Evolutionary conservation across 2,888 invertebrate genomes (phyloP).

Genomic region (Pachliopta kotzebuea): DNA sequence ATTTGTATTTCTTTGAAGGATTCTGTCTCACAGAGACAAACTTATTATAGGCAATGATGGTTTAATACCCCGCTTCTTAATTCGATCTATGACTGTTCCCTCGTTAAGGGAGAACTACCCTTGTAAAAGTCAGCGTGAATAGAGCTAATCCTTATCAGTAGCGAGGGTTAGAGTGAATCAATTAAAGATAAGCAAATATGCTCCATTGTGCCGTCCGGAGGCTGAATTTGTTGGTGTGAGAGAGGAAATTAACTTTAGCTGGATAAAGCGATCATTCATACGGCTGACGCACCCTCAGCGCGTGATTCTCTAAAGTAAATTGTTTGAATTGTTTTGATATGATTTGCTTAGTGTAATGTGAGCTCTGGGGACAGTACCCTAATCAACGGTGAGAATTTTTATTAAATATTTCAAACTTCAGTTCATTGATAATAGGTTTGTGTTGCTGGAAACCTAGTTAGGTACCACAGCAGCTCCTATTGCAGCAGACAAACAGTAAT

Average conservation of each 20-base stretch:
- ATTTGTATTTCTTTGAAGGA: too few species aligned
- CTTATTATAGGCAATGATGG: slow-evolving; percentile 34
- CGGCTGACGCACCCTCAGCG: slow-evolving; percentile 53
- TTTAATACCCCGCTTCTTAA: background rate
- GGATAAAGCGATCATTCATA: slow-evolving; percentile 69
- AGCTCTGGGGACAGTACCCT: background rate
- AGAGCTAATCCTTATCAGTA: slow-evolving; percentile 76
- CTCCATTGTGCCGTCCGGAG: slow-evolving; percentile 58
- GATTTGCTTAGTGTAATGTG: slow-evolving; percentile 28
- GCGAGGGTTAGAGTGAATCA: slow-evolving; percentile 76
- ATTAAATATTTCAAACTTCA: too few species aligned
- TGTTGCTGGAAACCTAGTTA: too few species aligned
- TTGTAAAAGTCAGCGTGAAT: slow-evolving; percentile 80
- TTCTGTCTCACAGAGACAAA: slow-evolving; percentile 33
- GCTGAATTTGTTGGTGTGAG: slow-evolving; percentile 72
- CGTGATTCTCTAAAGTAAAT: slow-evolving; percentile 49
- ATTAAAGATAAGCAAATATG: slow-evolving; percentile 81
- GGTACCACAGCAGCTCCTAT: too few species aligned
- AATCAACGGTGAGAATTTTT: slow-evolving; percentile 5
- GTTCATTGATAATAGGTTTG: too few species aligned
- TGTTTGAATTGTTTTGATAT: slow-evolving; percentile 48
- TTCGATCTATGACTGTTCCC: slow-evolving; percentile 50
- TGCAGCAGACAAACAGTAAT: too few species aligned
- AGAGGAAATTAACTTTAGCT: slow-evolving; percentile 75
- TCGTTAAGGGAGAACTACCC: slow-evolving; percentile 73